Evolutionary conservation across 1,140 invertebrate species (phyloP).

Genomic region (Sitobion miscanthi): DNA sequence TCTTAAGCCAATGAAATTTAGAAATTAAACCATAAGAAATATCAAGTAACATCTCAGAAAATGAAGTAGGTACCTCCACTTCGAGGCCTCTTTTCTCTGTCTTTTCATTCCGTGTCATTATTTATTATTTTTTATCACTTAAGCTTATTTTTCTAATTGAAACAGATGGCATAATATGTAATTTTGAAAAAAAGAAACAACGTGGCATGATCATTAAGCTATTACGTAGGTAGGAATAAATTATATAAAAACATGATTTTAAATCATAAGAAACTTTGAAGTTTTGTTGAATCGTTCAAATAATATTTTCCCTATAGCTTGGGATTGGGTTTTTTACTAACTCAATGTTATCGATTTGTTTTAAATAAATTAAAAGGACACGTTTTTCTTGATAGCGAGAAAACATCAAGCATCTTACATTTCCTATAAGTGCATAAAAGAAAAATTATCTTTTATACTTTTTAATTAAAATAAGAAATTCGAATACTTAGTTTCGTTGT

Average conservation of each 20-base stretch:
- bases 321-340: background rate
- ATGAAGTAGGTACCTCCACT: too few species aligned
- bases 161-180: too few species aligned
- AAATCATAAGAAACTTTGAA: background rate
- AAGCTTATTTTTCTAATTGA: too few species aligned
- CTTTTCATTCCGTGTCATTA: too few species aligned
- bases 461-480: background rate
- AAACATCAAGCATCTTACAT: background rate
- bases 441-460: background rate
- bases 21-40: background rate
- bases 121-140: too few species aligned
- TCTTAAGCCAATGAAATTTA: background rate
- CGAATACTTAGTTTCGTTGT: background rate
- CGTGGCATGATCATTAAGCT: too few species aligned
- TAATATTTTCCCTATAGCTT: background rate
- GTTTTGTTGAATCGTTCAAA: background rate
- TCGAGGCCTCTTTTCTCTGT: too few species aligned
- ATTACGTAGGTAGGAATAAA: too few species aligned
- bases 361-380: background rate
- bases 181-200: too few species aligned
- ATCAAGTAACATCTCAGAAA: too few species aligned
- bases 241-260: too few species aligned
- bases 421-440: background rate
- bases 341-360: background rate
- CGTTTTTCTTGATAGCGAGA: background rate